Evolutionary conservation across 2,888 invertebrate genomes (phyloP), one percentile per base, ranked within the genome.

Genomic region (Ellobium chinense): DNA sequence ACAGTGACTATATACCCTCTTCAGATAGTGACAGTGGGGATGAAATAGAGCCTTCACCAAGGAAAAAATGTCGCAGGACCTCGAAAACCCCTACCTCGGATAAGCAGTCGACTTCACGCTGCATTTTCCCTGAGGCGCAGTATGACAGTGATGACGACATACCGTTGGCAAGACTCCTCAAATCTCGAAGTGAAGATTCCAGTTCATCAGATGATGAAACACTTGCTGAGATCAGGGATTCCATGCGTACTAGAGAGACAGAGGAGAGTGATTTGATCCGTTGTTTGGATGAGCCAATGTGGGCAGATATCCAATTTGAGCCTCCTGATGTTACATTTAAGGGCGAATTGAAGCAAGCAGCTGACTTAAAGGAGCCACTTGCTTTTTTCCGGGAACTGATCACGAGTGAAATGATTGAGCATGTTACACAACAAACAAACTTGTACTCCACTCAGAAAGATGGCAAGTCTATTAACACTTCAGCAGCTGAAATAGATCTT

Each of bases 231-330:
- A 46, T 46, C 7, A 7, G 18, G 46, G 9, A 18, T 18, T 12
- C 7, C 18, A 46, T 46, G 7, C 46, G 46, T 18, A n/a, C n/a
- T n/a, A 46, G 7, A 24, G 60, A 60, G 7, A n/a, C n/a, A n/a
- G n/a, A n/a, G n/a, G n/a, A n/a, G n/a, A n/a, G n/a, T n/a, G n/a
- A 63, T 12, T 2, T 29, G 27, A 63, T n/a, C n/a, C n/a, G n/a
- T n/a, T n/a, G n/a, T n/a, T 12, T 63, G 14, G 60, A 72, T 24
- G 56, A 72, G 34, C 72, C 72, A 56, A 21, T 72, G 31, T 72
- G 72, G 72, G 46, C 27, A 39, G 54, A 75, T 14, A 46, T 27
- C 4, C 31, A n/a, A 3, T 76, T 66, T 66, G 21, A 34, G 46
- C 31, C 39, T 18, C 76, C 66, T n/a, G 27, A 76, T 29, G 18